phyloP scores from a whole-genome alignment of 92 coral and sea anemone genomes.

The Parazoanthus atlanticus region DNA sequence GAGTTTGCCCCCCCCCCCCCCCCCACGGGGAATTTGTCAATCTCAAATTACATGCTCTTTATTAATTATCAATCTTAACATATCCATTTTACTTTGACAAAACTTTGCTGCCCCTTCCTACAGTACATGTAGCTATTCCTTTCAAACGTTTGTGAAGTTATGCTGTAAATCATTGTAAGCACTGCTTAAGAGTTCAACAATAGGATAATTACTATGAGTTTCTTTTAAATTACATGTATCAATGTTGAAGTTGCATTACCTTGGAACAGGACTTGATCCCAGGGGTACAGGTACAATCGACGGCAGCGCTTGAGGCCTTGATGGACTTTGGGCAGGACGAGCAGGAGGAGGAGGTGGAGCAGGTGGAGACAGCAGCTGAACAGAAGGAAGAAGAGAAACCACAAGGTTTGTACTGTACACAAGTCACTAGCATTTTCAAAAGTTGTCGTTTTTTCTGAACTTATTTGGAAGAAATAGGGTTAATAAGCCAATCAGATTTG shows the following conservation, averaged over 20 bases:
- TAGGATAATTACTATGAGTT: no score
- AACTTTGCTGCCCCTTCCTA: neutral
- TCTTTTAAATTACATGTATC: neutral
- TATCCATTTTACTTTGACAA: neutral
- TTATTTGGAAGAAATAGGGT: no score
- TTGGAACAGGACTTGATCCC: constrained; percentile 82
- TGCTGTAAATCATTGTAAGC: no score
- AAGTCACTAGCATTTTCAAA: neutral
- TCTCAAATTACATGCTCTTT: no score
- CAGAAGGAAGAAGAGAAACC: constrained; percentile 57
- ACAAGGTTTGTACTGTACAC: constrained; percentile 30
- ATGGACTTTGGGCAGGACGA: constrained; percentile 97
- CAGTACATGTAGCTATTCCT: no score
- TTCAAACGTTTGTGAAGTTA: no score
- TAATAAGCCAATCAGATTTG: no score
- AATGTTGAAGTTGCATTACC: neutral
- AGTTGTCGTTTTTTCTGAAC: no score
- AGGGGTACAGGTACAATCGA: constrained; percentile 91
- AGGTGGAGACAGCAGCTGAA: constrained; percentile 58
- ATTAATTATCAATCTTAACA: neutral
- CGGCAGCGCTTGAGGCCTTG: constrained; percentile 96
- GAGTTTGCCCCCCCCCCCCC: no score
- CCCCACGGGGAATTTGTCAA: no score
- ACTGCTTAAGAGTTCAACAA: no score
- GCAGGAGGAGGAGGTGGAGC: constrained; percentile 72